Evolutionary conservation across 2,888 invertebrate genomes (phyloP).

Genomic region (Tenthredo mesomela): DNA sequence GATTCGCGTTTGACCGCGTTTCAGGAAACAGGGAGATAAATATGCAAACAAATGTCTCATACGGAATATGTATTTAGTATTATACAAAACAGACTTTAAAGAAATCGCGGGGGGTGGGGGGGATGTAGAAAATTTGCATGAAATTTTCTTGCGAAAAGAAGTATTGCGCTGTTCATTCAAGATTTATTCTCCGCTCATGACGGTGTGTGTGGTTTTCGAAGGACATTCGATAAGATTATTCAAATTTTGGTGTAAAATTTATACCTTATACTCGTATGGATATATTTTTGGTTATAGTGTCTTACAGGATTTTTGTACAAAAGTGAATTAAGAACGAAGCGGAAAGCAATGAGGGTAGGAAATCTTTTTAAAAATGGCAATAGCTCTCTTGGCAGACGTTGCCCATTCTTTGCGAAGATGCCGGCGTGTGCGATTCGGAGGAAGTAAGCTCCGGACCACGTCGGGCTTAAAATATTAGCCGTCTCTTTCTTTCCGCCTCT

Average conservation of each 20-base stretch:
- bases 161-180: background rate
- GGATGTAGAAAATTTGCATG: background rate
- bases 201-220: background rate
- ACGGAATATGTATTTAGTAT: background rate
- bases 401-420: background rate
- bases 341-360: slow-evolving; percentile 30
- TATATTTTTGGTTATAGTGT: background rate
- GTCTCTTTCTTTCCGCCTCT: slow-evolving; percentile 41
- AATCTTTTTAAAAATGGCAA: slow-evolving; percentile 50
- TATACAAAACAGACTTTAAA: background rate
- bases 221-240: background rate
- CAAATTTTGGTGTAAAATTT: background rate
- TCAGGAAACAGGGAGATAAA: background rate
- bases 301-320: background rate
- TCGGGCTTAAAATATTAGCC: slow-evolving; percentile 4
- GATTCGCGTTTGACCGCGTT: background rate
- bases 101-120: background rate
- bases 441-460: background rate
- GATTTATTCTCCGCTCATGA: background rate
- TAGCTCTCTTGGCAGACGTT: slow-evolving; percentile 26
- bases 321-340: background rate
- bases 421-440: background rate
- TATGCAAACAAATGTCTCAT: background rate
- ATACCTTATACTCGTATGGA: too few species aligned
- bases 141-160: background rate